These are phyloP conservation scores for Emydocephalus ijimae DNA, from an alignment of 2,113 vertebrate species.

Conservation along the genomic window DNA sequence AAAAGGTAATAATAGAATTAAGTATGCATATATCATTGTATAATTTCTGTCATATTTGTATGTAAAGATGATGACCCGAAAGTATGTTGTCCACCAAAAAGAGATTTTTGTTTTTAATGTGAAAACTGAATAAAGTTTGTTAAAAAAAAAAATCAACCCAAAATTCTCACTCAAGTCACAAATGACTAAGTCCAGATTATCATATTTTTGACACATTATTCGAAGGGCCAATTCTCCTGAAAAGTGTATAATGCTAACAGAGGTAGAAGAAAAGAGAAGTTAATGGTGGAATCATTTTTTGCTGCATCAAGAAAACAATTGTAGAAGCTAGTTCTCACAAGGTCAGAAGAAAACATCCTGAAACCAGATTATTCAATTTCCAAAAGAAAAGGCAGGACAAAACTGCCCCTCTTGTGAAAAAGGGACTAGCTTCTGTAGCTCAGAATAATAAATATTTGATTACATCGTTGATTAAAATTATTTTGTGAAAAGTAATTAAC, in stretches of 20 bases:
- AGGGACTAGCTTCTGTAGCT: background rate
- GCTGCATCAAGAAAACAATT: background rate
- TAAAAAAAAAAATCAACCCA: background rate
- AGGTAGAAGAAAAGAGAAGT: background rate
- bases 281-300: background rate
- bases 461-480: constrained; percentile 12
- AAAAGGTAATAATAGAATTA: too few relatives aligned
- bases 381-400: background rate
- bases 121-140: too few relatives aligned
- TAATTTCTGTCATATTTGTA: too few relatives aligned
- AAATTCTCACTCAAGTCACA: background rate
- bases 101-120: too few relatives aligned
- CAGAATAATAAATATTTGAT: constrained; percentile 26
- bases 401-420: background rate
- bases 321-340: background rate
- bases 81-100: too few relatives aligned
- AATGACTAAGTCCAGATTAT: background rate
- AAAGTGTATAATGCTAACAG: background rate
- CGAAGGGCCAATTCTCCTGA: background rate
- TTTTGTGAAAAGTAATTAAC: constrained; percentile 21
- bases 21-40: too few relatives aligned
- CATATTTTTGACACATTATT: background rate
- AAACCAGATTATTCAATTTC: background rate
- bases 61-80: too few relatives aligned
- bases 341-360: background rate